Evolutionary conservation across 2,888 invertebrate genomes (phyloP), one percentile per base, ranked within the genome.

Genomic region (Megastigmus dorsalis): DNA sequence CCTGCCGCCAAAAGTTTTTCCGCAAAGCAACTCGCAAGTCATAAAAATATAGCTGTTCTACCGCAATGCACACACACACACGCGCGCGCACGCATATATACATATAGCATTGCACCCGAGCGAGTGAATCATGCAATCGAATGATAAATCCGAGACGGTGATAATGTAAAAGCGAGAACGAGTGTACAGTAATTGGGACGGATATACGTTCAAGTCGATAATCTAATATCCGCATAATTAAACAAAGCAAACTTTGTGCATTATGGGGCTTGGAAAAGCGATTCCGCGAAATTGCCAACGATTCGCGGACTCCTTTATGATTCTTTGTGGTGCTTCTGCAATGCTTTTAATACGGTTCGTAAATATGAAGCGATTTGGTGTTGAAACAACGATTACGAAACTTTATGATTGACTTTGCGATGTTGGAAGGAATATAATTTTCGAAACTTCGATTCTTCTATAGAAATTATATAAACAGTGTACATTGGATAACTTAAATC

Each of bases 91-190:
- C n/a, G n/a, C 36, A 18, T 18, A n/a, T n/a, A 3, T 10, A 26
- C 15, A 6, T 45, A 7, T 15, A 7, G 26, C 30, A 52, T 28
- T 18, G 38, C 45, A 38, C 4, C 28, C 13, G 23, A 57, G 59
- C n/a, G 36, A n/a, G n/a, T 63, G 57, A 69, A 75, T 75, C 74
- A 70, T 52, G 63, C 69, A 57, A 74, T 43, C 65, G 65, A 74
- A 43, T 59, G 74, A 69, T 69, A 69, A 69, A 63, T 63, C 28
- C 48, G 36, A 20, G 36, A 15, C 10, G 28, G 45, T 26, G 57
- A 72, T 54, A 60, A 52, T 60, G 52, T 15, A 69, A 59, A 41
- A 15, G 26, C 13, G 18, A 20, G 13, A 3, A 13, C 3, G 13
- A n/a, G n/a, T 30, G 13, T 33, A 33, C 18, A 18, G 18, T 33